Evolutionary conservation across 2,113 vertebrate species (phyloP).

Genomic region (Mugil cephalus): DNA sequence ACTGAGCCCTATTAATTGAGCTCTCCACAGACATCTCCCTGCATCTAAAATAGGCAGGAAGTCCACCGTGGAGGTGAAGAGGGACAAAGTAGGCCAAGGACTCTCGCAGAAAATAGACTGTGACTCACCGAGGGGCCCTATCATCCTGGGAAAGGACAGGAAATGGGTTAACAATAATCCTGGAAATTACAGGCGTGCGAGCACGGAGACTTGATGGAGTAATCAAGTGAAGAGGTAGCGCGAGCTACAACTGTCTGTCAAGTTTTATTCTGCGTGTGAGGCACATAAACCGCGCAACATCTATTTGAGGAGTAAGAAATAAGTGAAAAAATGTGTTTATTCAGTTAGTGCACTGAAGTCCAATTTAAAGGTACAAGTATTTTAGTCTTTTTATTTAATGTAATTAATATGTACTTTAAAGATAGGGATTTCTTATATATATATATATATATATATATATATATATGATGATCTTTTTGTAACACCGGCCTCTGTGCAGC

Average conservation of each 20-base stretch:
- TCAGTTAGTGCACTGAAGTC: too few species aligned
- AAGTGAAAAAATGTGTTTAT: not conserved
- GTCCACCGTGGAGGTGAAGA: slow-evolving; percentile 76
- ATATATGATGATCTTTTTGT: too few species aligned
- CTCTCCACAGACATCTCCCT: slow-evolving; percentile 78
- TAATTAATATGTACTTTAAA: too few species aligned
- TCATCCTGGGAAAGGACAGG: slow-evolving; percentile 64
- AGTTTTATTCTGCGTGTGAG: not conserved
- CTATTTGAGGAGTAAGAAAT: not conserved
- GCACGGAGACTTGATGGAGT: slow-evolving; percentile 1
- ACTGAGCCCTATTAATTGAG: slow-evolving; percentile 75
- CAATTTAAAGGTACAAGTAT: too few species aligned
- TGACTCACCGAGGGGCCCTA: slow-evolving; percentile 64
- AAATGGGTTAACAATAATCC: slow-evolving; percentile 76
- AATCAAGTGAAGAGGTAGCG: slow-evolving; percentile 21
- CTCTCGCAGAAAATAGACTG: slow-evolving; percentile 82
- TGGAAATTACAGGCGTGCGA: slow-evolving; percentile 45
- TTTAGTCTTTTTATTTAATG: too few species aligned
- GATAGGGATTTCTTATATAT: too few species aligned
- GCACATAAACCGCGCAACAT: not conserved
- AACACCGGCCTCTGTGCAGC: too few species aligned
- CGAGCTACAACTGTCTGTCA: not conserved
- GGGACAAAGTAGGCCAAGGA: slow-evolving; percentile 87
- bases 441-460: too few species aligned
- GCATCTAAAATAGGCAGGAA: slow-evolving; percentile 79